phyloP scores from a whole-genome alignment of 2,888 invertebrate genomes.

The Hydraecia micacea region DNA sequence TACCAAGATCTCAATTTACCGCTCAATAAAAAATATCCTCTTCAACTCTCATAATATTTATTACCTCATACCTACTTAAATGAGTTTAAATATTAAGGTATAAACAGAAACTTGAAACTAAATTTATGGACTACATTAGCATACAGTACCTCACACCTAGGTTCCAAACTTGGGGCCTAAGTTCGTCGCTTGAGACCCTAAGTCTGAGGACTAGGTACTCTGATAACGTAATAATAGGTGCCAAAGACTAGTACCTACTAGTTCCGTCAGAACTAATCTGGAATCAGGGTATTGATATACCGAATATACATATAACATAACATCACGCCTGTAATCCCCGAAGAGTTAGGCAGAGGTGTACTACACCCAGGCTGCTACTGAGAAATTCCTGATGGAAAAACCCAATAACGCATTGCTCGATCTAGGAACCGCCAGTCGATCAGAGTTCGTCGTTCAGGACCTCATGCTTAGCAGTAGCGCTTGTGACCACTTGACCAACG shows the following conservation, averaged over 20 bases:
- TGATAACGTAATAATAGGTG: conserved; percentile 21
- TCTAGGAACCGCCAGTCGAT: neutral
- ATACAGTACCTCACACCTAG: conserved; percentile 32
- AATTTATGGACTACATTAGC: conserved; percentile 51
- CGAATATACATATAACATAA: neutral
- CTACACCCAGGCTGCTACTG: neutral
- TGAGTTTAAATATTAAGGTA: conserved; percentile 27
- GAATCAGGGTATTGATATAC: neutral
- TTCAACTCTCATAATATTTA: neutral
- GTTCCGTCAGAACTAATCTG: neutral
- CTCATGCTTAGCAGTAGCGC: neutral
- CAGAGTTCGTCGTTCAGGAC: neutral
- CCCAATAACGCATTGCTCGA: neutral
- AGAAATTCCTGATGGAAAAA: neutral
- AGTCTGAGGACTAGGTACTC: conserved; percentile 29
- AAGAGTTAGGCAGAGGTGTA: neutral
- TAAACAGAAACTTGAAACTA: conserved; percentile 19
- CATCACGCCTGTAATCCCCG: neutral
- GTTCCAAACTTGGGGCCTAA: conserved; percentile 31
- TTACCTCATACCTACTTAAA: neutral
- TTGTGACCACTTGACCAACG: neutral
- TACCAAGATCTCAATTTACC: neutral
- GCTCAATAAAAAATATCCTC: neutral
- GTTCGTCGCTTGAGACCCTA: conserved; percentile 43
- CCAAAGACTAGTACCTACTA: conserved; percentile 3